Evolutionary conservation across 1,140 invertebrate species (phyloP).

Genomic region (Drosophila obscura): DNA sequence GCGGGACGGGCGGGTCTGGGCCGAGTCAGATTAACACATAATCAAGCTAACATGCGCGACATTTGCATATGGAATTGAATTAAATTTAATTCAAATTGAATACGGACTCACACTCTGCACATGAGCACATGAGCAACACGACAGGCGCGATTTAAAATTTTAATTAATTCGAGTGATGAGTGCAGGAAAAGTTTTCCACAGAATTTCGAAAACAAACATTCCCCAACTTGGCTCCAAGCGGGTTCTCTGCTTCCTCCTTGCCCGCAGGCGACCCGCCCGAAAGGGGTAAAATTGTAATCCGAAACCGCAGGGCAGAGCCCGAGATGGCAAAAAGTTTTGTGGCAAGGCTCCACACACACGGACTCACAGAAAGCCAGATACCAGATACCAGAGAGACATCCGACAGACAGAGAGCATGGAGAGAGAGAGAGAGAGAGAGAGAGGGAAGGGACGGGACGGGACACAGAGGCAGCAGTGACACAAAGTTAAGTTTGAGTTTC

Average conservation of each 20-base stretch:
- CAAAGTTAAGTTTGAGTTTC: constrained; percentile 66
- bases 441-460: constrained; percentile 4
- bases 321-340: constrained; percentile 65
- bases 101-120: constrained; percentile 14
- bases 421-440: not conserved
- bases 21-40: constrained; percentile 77
- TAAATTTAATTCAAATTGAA: constrained; percentile 71
- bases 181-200: constrained; percentile 58
- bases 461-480: constrained; percentile 53
- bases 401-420: constrained; percentile 14
- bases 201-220: constrained; percentile 48
- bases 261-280: constrained; percentile 9
- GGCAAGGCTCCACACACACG: constrained; percentile 18
- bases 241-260: constrained; percentile 4
- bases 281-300: constrained; percentile 63
- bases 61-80: constrained; percentile 80
- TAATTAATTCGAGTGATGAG: constrained; percentile 65
- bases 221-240: constrained; percentile 32
- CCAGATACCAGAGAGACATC: constrained; percentile 10
- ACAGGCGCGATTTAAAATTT: constrained; percentile 64
- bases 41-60: constrained; percentile 78
- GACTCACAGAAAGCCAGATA: not conserved
- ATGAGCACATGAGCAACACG: constrained; percentile 45
- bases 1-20: not conserved
- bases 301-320: constrained; percentile 61